phyloP scores from a whole-genome alignment of 1,140 invertebrate genomes.

The Probaryconus sp. region DNA sequence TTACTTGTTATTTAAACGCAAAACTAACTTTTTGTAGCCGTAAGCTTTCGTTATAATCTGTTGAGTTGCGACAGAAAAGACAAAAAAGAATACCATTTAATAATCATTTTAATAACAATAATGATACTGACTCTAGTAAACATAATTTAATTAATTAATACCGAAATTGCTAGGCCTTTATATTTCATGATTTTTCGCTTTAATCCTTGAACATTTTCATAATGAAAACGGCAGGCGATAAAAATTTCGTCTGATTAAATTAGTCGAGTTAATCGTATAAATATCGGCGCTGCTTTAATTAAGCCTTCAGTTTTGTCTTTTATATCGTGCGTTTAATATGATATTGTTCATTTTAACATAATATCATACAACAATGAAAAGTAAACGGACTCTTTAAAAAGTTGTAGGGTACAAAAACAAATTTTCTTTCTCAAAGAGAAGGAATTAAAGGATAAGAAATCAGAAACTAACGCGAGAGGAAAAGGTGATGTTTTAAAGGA shows the following conservation, averaged over 20 bases:
- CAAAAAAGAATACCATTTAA: too few species aligned
- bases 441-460: slow-evolving; percentile 4
- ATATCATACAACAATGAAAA: not conserved
- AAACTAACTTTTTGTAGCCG: too few species aligned
- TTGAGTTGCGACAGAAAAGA: too few species aligned
- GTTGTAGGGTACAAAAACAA: not conserved
- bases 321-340: too few species aligned
- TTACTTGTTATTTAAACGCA: slow-evolving; percentile 12
- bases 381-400: too few species aligned
- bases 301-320: not conserved
- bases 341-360: slow-evolving; percentile 1
- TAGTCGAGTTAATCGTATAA: not conserved
- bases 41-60: too few species aligned
- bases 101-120: too few species aligned
- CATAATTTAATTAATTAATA: too few species aligned
- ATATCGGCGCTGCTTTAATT: slow-evolving; percentile 1
- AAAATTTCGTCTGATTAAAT: slow-evolving; percentile 6
- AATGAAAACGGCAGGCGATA: too few species aligned
- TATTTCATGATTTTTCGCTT: slow-evolving; percentile 8
- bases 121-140: too few species aligned
- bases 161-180: too few species aligned
- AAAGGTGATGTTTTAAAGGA: not conserved
- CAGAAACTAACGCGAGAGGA: slow-evolving; percentile 6
- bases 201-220: slow-evolving; percentile 2
- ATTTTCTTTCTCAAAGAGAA: not conserved